Evolutionary conservation across 1,140 invertebrate genomes (phyloP).

Genomic region (Aporrectodea caliginosa): DNA sequence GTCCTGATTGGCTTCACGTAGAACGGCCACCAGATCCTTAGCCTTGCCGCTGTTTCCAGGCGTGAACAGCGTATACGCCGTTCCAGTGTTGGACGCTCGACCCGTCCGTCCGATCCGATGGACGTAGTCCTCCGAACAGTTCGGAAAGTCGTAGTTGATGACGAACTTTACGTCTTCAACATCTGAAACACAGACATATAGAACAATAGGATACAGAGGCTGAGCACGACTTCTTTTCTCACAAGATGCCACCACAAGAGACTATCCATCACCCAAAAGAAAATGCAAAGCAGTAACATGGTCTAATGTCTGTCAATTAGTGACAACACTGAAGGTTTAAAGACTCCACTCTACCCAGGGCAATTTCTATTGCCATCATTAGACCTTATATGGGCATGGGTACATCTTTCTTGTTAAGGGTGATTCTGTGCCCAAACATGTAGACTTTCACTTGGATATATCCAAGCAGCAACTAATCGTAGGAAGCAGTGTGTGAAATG

Average conservation of each 20-base stretch:
- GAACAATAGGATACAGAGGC: not conserved
- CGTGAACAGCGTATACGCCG: slow-evolving; percentile 98
- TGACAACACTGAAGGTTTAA: not conserved
- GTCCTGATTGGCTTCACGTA: slow-evolving; percentile 89
- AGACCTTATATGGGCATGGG: no score
- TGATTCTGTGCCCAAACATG: no score
- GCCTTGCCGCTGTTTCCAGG: slow-evolving; percentile 92
- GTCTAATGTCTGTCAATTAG: not conserved
- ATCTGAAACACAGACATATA: slow-evolving; percentile 62
- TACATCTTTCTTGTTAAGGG: no score
- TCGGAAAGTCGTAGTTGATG: slow-evolving; percentile 87
- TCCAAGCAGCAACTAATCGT: no score
- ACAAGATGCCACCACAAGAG: not conserved
- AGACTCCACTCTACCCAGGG: no score
- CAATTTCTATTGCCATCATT: no score
- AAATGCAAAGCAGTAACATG: not conserved
- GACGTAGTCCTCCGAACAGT: slow-evolving; percentile 93
- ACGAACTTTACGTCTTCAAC: slow-evolving; percentile 96
- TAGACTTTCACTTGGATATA: no score
- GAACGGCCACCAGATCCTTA: slow-evolving; percentile 81
- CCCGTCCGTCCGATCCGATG: slow-evolving; percentile 97
- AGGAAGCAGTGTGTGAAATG: no score
- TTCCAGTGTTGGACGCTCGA: slow-evolving; percentile 83
- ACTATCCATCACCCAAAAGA: not conserved
- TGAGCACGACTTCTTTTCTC: no score